Base-by-base conservation (phyloP, 2,797 vertebrate genomes). In the Hafferia zeledoni region DNA sequence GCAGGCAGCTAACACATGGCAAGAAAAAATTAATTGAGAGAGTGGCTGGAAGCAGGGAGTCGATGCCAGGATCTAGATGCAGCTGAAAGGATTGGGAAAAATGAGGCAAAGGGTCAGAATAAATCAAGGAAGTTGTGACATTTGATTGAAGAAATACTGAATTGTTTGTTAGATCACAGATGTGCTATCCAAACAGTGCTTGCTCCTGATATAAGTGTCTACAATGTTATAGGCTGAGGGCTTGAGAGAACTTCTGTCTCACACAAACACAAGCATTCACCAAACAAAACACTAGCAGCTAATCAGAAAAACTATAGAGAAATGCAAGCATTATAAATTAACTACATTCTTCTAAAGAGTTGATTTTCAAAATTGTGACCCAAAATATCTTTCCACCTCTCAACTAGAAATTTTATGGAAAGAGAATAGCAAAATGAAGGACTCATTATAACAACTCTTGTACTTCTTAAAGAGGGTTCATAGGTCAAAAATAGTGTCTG, bases 151-250 rank as follows among this genome's bases (percentile, higher is more conserved):
- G 27, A 65, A 65, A 64, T 63, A 59, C 11, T 33, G 49, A 67
- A 35, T 31, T 12, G 0, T 65, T 8, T 0, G 6, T 67, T 55
- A 53, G 20, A 23, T 44, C 14, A 17, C 7, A 3, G 16, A 39
- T 67, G 9, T 17, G 8, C 7, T 77, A 15, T 27, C 17, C 31
- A 67, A 77, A n/a, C 3, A 81, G 0, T 0, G 0, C 43, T 78
- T 56, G 2, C 13, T 81, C 18, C 20, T 49, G 22, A 31, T 55
- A 5, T 4, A 68, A n/a, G 5, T 14, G 3, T 47, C 33, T 39
- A 50, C 44, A 25, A 0, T 11, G 11, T 19, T 35, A 3, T 27
- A 78, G 27, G 11, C 31, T 69, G 46, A 81, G 17, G 71, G 27
- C 23, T 28, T 64, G n/a, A 64, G 25, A 74, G 25, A 49, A 27